Evolutionary conservation across 53 echinoderm and acorn worm genomes (phyloP).

Genomic region (Holothuria leucospilota): DNA sequence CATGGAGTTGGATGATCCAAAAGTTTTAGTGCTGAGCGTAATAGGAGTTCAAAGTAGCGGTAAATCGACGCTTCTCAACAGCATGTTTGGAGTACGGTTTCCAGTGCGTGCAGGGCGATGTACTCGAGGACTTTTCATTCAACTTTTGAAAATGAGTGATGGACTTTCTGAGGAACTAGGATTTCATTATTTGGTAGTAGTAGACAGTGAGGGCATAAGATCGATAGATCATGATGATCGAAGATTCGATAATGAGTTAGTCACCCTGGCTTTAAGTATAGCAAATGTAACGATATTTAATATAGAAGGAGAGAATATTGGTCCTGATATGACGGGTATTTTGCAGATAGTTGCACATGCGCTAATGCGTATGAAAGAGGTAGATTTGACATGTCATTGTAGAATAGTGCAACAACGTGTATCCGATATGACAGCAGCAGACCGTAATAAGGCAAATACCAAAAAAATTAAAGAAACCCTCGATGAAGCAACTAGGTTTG

Average conservation of each 20-base stretch:
- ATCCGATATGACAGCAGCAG: conserved; percentile 26
- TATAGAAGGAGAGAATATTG: conserved; percentile 29
- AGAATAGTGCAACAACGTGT: conserved; percentile 29
- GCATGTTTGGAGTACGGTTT: too few species aligned
- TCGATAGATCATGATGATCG: conserved; percentile 15
- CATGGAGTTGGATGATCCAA: too few species aligned
- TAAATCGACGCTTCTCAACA: too few species aligned
- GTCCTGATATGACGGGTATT: conserved; percentile 3
- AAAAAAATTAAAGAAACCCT: neutral
- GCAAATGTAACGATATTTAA: conserved; percentile 32
- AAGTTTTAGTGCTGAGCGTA: too few species aligned
- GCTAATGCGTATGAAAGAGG: conserved; percentile 37
- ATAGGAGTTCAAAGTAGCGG: too few species aligned
- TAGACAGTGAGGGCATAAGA: conserved; percentile 21
- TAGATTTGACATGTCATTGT: conserved; percentile 23
- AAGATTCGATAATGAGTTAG: conserved; percentile 26
- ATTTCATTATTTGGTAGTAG: conserved; percentile 3
- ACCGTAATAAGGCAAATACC: conserved; percentile 6
- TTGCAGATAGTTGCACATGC: conserved; percentile 35
- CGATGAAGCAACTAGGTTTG: conserved; percentile 13
- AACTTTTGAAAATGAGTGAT: too few species aligned
- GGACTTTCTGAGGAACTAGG: neutral
- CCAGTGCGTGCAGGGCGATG: too few species aligned
- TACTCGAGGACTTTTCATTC: too few species aligned
- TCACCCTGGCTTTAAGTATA: conserved; percentile 26